Conservation (phyloP, 2,113 vertebrate species). For the Apaloderma vittatum region DNA sequence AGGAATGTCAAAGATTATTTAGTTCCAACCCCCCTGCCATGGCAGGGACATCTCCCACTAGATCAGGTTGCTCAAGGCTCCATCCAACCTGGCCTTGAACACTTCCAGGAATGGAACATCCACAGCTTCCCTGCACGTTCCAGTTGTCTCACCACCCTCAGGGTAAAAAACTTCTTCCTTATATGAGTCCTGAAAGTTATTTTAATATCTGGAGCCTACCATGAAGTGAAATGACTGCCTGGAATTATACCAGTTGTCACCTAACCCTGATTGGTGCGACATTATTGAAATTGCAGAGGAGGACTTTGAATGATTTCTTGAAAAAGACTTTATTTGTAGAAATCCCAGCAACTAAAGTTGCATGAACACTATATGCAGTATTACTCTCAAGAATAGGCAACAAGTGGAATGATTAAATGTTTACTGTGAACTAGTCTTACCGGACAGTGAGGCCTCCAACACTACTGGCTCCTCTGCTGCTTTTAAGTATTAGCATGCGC, state of each 20-base stretch:
- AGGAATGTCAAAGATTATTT: neutral
- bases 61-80: too few relatives aligned
- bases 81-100: too few relatives aligned
- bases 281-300: slow-evolving; percentile 5
- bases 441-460: fast-evolving
- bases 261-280: neutral
- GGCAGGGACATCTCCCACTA: too few relatives aligned
- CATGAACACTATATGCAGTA: neutral
- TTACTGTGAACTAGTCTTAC: neutral
- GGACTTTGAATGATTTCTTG: neutral
- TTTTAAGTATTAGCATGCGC: neutral
- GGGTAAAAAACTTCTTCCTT: too few relatives aligned
- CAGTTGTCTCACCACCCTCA: too few relatives aligned
- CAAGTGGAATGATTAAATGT: neutral
- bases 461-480: neutral
- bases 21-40: too few relatives aligned
- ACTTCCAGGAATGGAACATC: too few relatives aligned
- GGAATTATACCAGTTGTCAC: neutral
- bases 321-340: slow-evolving; percentile 32
- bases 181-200: neutral
- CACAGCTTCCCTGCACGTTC: too few relatives aligned
- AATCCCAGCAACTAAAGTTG: neutral
- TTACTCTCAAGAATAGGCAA: neutral
- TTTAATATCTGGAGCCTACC: neutral
- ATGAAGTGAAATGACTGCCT: neutral